Percentiles rank a stretch among this genome's conserved stretches.
Evolutionary conservation across 1,140 invertebrate genomes (phyloP).

Genomic region (Leptinotarsa undecemlineata): DNA sequence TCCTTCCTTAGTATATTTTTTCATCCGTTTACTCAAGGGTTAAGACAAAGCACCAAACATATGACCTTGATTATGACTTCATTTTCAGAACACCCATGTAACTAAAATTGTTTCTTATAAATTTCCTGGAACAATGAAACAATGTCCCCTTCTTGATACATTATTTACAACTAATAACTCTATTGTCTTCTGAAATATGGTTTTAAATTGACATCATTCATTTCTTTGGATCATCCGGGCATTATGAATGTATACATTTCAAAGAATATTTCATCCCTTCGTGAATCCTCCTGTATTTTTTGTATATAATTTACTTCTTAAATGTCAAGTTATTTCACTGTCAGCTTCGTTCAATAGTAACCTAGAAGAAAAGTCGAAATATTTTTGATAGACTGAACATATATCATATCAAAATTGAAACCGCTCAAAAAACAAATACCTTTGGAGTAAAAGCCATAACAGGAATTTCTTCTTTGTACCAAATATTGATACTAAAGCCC

Average conservation of each 20-base stretch:
- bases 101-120: conserved; percentile 35
- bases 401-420: neutral
- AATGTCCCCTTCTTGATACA: conserved; percentile 38
- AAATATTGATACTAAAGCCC: too few relatives aligned
- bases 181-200: neutral
- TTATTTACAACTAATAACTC: neutral
- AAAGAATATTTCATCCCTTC: neutral
- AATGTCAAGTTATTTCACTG: neutral
- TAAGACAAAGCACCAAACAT: conserved; percentile 46
- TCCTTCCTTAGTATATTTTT: too few relatives aligned
- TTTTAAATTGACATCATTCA: neutral
- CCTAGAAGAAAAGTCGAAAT: neutral
- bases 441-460: neutral
- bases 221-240: neutral
- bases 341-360: neutral
- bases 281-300: neutral
- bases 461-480: too few relatives aligned
- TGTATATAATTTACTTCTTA: neutral
- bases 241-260: neutral
- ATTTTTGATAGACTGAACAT: neutral
- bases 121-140: conserved; percentile 42
- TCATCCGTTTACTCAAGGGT: too few relatives aligned
- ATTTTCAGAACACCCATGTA: conserved; percentile 52
- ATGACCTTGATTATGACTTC: conserved; percentile 22
- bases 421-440: neutral